Evolutionary conservation across 92 coral and sea anemone genomes (phyloP).

Genomic region (Porites lobata): DNA sequence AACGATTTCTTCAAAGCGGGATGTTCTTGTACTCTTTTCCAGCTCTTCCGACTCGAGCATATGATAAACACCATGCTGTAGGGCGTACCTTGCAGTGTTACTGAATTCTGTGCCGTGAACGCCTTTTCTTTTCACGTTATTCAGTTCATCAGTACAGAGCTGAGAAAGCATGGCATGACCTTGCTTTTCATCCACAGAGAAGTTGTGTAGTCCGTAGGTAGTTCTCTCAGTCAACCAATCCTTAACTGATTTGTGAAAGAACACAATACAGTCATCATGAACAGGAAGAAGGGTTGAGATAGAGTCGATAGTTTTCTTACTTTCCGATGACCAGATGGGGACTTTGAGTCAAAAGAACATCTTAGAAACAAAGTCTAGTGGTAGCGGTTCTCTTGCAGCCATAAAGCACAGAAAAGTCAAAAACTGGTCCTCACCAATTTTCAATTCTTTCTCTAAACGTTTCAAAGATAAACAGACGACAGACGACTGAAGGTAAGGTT

Average conservation of each 20-base stretch:
- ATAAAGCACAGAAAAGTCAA: too few species aligned
- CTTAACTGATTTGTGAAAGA: constrained; percentile 14
- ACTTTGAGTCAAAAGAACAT: too few species aligned
- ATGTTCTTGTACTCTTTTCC: neutral
- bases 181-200: constrained; percentile 39
- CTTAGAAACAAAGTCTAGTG: too few species aligned
- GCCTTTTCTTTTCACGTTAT: constrained; percentile 18
- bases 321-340: too few species aligned
- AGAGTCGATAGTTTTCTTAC: too few species aligned
- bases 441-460: too few species aligned
- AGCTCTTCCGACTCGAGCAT: neutral
- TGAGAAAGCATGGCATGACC: constrained; percentile 60
- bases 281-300: too few species aligned
- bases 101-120: neutral
- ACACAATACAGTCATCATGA: too few species aligned
- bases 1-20: neutral
- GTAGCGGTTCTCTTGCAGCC: too few species aligned
- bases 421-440: too few species aligned
- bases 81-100: constrained; percentile 8
- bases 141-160: constrained; percentile 35
- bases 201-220: constrained; percentile 17
- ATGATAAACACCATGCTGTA: constrained; percentile 37
- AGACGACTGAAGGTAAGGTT: too few species aligned
- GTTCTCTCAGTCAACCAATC: constrained; percentile 51
- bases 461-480: too few species aligned